phyloP scores from a whole-genome alignment of 1,140 invertebrate species.

The Steinernema feltiae region DNA sequence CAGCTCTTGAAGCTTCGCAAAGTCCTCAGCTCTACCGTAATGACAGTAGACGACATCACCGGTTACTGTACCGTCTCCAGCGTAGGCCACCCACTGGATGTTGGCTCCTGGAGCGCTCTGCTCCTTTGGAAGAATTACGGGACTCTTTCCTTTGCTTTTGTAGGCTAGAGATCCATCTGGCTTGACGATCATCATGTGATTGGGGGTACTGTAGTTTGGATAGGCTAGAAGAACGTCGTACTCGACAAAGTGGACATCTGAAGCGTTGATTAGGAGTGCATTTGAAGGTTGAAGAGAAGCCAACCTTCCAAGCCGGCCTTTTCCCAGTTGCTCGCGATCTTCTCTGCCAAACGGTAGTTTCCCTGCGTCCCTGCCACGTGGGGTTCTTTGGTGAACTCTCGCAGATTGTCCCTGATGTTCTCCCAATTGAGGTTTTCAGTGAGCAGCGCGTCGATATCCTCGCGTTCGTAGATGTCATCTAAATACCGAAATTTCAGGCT shows the following conservation, averaged over 20 bases:
- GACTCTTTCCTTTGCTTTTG: conserved; percentile 39
- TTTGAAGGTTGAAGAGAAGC: neutral
- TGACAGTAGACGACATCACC: conserved; percentile 52
- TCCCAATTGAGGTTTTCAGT: conserved; percentile 28
- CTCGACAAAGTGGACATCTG: conserved; percentile 51
- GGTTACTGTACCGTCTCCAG: conserved; percentile 40
- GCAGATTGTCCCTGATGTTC: conserved; percentile 47
- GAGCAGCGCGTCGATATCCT: conserved; percentile 3
- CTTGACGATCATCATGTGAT: conserved; percentile 42
- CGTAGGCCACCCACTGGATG: conserved; percentile 54
- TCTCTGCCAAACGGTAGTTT: conserved; percentile 49
- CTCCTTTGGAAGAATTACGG: conserved; percentile 46
- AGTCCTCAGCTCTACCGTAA: conserved; percentile 44
- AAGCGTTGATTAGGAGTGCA: conserved; percentile 16
- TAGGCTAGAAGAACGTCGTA: conserved; percentile 55
- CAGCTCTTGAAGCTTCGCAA: conserved; percentile 41
- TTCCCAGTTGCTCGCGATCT: conserved; percentile 43
- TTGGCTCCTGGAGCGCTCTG: conserved; percentile 43
- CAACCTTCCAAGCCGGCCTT: conserved; percentile 47
- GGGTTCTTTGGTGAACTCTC: conserved; percentile 47
- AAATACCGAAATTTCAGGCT: neutral
- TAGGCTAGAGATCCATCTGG: conserved; percentile 34
- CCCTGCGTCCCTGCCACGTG: conserved; percentile 51
- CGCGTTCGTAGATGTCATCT: neutral
- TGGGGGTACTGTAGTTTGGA: conserved; percentile 49